Evolutionary conservation across 2,888 invertebrate species (phyloP), one percentile per base, ranked within the genome.

Genomic region (Hemicrepidius hirtus): DNA sequence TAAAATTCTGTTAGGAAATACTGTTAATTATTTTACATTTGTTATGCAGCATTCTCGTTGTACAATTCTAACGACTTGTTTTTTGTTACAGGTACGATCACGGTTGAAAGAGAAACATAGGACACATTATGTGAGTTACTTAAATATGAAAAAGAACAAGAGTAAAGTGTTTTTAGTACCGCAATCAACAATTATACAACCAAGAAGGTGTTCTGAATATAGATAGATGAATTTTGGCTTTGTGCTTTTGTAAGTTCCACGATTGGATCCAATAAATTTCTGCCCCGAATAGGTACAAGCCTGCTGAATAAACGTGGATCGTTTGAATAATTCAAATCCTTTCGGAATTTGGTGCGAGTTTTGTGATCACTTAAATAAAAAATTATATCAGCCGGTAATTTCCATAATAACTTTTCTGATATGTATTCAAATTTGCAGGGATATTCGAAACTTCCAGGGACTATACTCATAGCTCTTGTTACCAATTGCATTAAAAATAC

Each of bases 251-350:
- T 6, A 35, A 37, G 37, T 24, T 44, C 28, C 16, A 12, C 44
- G 46, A 21, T 32, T 46, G 46, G 24, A n/a, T 46, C 62, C 18
- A 63, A 63, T 63, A 63, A 63, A 63, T 28, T 63, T 44, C 44
- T 46, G 62, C 46, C 12, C 62, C 18, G 62, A 46, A 63, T 63
- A n/a, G n/a, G n/a, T n/a, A 63, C 62, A 46, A 63, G 46, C 46
- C 46, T 46, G 46, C 46, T 24, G 62, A 63, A 63, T 63, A 63
- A 63, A 46, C 37, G 46, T 18, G 62, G 46, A 63, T 63, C 46
- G 62, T 63, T 63, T 63, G 62, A 63, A 63, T 63, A 63, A 63
- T 63, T 63, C 46, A 63, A 63, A 46, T 41, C 41, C 32, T 46
- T 63, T 46, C 20, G 21, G 46, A 35, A 37, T 57, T 57, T 57